Conservation (phyloP, 2,113 vertebrate genomes). For the Indicator maculatus region DNA sequence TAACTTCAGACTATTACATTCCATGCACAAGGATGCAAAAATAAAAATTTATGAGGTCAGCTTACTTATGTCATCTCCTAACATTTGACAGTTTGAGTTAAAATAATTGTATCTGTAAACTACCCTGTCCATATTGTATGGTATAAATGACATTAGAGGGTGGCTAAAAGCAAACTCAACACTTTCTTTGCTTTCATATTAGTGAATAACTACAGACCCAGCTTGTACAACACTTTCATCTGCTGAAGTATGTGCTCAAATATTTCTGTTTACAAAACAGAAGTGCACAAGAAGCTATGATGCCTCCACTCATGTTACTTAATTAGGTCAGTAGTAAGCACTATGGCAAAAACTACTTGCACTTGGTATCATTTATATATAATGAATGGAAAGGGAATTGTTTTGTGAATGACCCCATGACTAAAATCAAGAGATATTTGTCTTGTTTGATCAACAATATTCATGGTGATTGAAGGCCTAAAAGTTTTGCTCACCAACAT, state of each 20-base stretch:
- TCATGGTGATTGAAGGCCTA: neutral
- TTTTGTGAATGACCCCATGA: neutral
- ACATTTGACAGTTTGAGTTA: neutral
- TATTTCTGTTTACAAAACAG: conserved; percentile 25
- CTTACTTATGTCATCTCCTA: neutral
- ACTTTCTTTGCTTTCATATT: neutral
- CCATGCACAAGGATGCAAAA: neutral
- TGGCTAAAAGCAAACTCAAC: neutral
- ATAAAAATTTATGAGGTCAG: neutral
- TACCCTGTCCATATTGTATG: too few species aligned
- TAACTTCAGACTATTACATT: neutral
- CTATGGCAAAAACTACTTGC: neutral
- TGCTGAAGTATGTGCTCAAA: neutral
- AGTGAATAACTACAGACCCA: neutral
- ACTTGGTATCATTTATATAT: neutral
- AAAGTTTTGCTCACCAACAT: neutral
- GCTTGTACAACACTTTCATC: neutral
- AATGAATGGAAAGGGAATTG: neutral
- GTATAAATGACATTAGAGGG: neutral
- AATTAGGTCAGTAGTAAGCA: neutral
- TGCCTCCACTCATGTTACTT: neutral
- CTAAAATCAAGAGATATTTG: neutral
- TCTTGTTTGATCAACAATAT: neutral
- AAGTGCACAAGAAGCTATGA: neutral
- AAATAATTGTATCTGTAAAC: neutral